These are phyloP conservation scores for Ursus arctos DNA, from an alignment of 2,113 vertebrate species.

Conservation along the genomic window DNA sequence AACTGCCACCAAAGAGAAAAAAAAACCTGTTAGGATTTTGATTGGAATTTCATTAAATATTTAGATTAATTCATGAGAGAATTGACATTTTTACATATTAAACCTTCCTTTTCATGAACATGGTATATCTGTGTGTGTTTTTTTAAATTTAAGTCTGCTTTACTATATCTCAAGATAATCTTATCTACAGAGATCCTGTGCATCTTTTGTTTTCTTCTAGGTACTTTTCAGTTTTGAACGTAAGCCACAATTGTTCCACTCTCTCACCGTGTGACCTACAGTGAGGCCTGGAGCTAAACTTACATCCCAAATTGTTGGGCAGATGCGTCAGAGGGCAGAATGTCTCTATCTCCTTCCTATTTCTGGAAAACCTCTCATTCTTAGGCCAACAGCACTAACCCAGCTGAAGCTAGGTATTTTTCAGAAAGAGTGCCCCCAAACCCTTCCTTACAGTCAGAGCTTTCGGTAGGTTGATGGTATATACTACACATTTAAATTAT, in stretches of 20 bases:
- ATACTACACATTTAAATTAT: background rate
- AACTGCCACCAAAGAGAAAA: background rate
- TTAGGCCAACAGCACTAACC: background rate
- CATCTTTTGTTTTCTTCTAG: background rate
- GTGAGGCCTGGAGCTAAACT: too few species aligned
- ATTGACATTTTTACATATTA: background rate
- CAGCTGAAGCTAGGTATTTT: background rate
- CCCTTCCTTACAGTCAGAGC: background rate
- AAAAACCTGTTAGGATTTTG: background rate
- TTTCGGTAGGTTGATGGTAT: background rate
- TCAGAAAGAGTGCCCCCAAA: background rate
- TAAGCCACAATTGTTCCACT: background rate
- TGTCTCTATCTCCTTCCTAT: background rate
- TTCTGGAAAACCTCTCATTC: background rate
- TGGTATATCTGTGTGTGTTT: too few species aligned
- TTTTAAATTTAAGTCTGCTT: background rate
- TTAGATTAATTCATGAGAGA: background rate
- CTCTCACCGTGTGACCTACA: too few species aligned
- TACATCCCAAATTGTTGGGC: too few species aligned
- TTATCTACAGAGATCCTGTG: background rate
- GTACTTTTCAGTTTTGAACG: background rate
- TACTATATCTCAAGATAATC: background rate
- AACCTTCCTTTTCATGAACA: background rate
- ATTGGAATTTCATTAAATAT: background rate
- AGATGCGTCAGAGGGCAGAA: background rate